phyloP scores from a whole-genome alignment of 2,113 vertebrate species.

The Callopanchax toddi region DNA sequence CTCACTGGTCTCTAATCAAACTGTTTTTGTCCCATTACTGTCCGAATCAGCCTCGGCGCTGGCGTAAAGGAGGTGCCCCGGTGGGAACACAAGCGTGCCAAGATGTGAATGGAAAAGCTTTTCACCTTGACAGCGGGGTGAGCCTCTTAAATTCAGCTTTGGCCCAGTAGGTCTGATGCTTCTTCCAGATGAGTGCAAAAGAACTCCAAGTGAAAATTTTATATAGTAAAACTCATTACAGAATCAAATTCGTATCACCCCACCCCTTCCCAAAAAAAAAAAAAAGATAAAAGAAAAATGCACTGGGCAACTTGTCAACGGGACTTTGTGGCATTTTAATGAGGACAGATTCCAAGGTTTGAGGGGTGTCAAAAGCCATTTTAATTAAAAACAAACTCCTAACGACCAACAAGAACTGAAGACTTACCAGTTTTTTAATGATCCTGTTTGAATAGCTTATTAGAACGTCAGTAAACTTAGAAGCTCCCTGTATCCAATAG shows the following conservation, averaged over 20 bases:
- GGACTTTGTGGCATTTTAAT: constrained; percentile 36
- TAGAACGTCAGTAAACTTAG: constrained; percentile 14
- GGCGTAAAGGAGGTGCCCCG: constrained; percentile 54
- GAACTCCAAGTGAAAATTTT: constrained; percentile 4
- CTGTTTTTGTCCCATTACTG: constrained; percentile 66
- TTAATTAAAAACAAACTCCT: constrained; percentile 19
- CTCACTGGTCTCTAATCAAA: constrained; percentile 74
- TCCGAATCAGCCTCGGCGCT: constrained; percentile 42
- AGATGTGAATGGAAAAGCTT: constrained; percentile 62
- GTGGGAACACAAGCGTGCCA: constrained; percentile 63
- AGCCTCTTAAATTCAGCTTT: constrained; percentile 35
- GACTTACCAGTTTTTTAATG: background rate
- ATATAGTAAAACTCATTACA: background rate
- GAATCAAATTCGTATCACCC: background rate
- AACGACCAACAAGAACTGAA: background rate
- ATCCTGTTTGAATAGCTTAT: constrained; percentile 9
- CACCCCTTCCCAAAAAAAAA: too few relatives aligned
- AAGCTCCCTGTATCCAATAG: background rate
- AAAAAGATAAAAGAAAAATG: background rate
- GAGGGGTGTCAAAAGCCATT: constrained; percentile 33
- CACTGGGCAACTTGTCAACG: background rate
- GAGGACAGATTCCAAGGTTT: constrained; percentile 26
- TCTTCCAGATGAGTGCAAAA: constrained; percentile 20
- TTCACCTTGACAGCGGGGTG: constrained; percentile 64
- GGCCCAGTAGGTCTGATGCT: constrained; percentile 13